A percentile compares a stretch with the other conserved stretches of the same genome.
Conservation (phyloP, 2,888 invertebrate species). For the Phrixothrix hirtus region DNA sequence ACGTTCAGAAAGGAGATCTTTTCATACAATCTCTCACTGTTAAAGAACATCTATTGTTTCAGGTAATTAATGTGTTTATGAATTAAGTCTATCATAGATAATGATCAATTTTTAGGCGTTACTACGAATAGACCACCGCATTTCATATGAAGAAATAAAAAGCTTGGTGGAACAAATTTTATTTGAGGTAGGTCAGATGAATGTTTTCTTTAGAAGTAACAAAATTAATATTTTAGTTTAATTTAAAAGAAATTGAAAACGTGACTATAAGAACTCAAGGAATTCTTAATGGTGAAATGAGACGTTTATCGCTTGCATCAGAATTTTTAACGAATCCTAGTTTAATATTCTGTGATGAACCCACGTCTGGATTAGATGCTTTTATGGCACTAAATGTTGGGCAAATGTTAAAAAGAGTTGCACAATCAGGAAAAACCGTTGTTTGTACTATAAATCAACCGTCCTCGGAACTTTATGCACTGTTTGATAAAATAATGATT, state of each 20-base stretch:
- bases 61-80: constrained; percentile 58
- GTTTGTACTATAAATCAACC: constrained; percentile 95
- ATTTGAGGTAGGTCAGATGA: constrained; percentile 65
- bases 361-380: constrained; percentile 94
- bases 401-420: constrained; percentile 74
- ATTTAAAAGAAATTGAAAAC: constrained; percentile 85
- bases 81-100: not conserved
- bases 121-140: constrained; percentile 82
- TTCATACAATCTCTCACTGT: constrained; percentile 91
- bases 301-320: constrained; percentile 93
- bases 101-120: constrained; percentile 64
- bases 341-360: constrained; percentile 95
- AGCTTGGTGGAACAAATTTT: constrained; percentile 84
- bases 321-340: constrained; percentile 95
- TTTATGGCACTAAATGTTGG: constrained; percentile 96
- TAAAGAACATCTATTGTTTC: constrained; percentile 85
- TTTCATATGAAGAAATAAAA: constrained; percentile 74
- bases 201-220: no score
- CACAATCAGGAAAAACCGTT: constrained; percentile 84
- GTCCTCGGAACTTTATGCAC: constrained; percentile 84
- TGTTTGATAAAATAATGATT: constrained; percentile 86
- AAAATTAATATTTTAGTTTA: constrained; percentile 49
- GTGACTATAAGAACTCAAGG: constrained; percentile 92
- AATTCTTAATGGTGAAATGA: constrained; percentile 95
- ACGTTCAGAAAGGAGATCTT: constrained; percentile 92